Percentiles rank a stretch among this genome's conserved stretches.
phyloP scores from a whole-genome alignment of 2,888 invertebrate species.

The Biston betularia region DNA sequence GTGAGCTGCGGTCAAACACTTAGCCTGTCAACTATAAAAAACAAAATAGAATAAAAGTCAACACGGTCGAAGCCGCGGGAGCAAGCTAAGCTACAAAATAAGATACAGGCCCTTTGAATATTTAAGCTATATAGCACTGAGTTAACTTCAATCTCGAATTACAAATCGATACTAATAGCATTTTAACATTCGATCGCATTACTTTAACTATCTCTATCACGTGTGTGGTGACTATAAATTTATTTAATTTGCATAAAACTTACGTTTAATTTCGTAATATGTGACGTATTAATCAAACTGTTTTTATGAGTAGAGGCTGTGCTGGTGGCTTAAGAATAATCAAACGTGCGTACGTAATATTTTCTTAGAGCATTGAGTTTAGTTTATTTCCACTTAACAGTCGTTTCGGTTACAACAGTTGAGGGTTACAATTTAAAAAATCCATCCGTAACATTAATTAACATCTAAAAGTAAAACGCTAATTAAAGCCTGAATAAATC shows the following conservation, averaged over 20 bases:
- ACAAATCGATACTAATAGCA: slow-evolving; percentile 75
- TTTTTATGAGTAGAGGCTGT: slow-evolving; percentile 37
- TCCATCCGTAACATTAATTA: too few species aligned
- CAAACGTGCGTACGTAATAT: too few species aligned
- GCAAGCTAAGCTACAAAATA: slow-evolving; percentile 1
- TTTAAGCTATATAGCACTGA: slow-evolving; percentile 57
- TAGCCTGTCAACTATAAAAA: too few species aligned
- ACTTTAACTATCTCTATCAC: slow-evolving; percentile 68
- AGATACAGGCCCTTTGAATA: slow-evolving; percentile 34
- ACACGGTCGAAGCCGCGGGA: too few species aligned
- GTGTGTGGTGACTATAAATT: slow-evolving; percentile 76
- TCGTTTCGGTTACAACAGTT: too few species aligned
- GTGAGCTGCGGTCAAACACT: too few species aligned
- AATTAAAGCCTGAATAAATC: too few species aligned
- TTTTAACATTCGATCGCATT: slow-evolving; percentile 65
- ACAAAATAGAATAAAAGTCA: too few species aligned
- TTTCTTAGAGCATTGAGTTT: too few species aligned
- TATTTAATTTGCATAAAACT: slow-evolving; percentile 74
- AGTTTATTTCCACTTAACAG: too few species aligned
- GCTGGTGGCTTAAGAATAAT: neutral
- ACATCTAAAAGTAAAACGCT: too few species aligned
- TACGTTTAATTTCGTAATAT: slow-evolving; percentile 68
- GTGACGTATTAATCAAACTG: slow-evolving; percentile 74
- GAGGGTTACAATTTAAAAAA: too few species aligned
- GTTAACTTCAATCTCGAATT: slow-evolving; percentile 69